These are phyloP conservation scores for Phyllotis vaccarum DNA, from an alignment of 2,797 vertebrate genomes.

Conservation along the genomic window DNA sequence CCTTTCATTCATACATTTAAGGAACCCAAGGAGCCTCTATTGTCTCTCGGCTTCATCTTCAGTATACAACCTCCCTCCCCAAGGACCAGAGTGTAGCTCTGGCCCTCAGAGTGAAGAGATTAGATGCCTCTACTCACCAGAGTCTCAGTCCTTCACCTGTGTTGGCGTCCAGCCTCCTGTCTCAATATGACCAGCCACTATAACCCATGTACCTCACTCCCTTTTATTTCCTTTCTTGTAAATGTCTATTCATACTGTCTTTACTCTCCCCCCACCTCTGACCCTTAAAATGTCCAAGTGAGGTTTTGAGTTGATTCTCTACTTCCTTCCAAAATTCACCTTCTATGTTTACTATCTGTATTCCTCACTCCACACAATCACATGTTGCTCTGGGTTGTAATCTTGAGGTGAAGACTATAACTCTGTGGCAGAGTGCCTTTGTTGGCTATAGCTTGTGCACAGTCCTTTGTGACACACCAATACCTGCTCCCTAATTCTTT, in stretches of 20 bases:
- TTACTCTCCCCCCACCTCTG: not conserved
- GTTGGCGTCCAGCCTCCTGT: not conserved
- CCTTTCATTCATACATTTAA: not conserved
- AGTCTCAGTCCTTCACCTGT: not conserved
- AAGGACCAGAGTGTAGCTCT: not conserved
- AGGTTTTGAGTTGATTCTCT: constrained; percentile 24
- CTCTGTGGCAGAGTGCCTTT: not conserved
- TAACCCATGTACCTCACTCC: not conserved
- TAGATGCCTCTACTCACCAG: not conserved
- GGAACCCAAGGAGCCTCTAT: not conserved
- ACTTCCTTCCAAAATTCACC: not conserved
- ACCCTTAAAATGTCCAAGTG: not conserved
- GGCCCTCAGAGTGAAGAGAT: too few species aligned
- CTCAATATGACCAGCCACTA: not conserved
- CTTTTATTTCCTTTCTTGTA: not conserved
- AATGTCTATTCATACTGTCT: not conserved
- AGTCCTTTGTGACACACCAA: not conserved
- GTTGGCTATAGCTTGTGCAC: not conserved
- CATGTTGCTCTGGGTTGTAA: not conserved
- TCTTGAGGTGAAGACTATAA: not conserved
- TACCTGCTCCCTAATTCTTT: not conserved
- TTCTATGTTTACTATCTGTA: not conserved
- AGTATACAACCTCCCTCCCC: not conserved
- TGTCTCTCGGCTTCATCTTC: not conserved
- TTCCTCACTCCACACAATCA: not conserved